A percentile compares a stretch with the other conserved stretches of the same genome.
Evolutionary conservation across 1,140 invertebrate genomes (phyloP).

Genomic region (Gonioctena quinquepunctata): DNA sequence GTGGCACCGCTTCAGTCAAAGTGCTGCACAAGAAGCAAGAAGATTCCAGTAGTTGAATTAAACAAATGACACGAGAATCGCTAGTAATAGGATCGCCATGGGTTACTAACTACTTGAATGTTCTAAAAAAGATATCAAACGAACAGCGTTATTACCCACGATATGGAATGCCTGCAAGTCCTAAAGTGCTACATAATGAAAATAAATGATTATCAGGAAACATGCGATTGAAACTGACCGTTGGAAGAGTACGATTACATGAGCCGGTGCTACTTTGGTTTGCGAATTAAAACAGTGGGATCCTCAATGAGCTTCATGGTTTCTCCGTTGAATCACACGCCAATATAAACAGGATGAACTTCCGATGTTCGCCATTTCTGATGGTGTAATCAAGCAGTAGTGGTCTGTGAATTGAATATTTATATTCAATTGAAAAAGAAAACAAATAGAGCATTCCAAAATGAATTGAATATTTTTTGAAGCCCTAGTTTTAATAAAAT

Average conservation of each 20-base stretch:
- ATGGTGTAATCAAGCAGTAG: too few relatives aligned
- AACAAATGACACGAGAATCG: slow-evolving; percentile 20
- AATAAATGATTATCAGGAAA: neutral
- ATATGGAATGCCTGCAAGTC: neutral
- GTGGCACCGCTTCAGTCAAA: too few relatives aligned
- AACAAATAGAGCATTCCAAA: too few relatives aligned
- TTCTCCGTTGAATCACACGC: too few relatives aligned
- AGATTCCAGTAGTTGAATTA: neutral
- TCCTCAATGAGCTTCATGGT: neutral
- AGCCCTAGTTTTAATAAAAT: too few relatives aligned
- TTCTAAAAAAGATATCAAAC: neutral
- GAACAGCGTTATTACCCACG: neutral
- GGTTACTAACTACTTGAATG: slow-evolving; percentile 15
- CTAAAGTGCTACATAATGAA: slow-evolving; percentile 7
- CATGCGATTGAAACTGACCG: neutral
- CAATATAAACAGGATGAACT: too few relatives aligned
- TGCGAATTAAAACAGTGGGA: neutral
- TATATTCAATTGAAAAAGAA: too few relatives aligned
- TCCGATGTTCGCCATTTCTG: too few relatives aligned
- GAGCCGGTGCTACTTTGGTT: neutral
- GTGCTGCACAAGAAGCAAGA: neutral
- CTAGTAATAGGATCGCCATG: slow-evolving; percentile 23
- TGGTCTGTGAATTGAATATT: too few relatives aligned
- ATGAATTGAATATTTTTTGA: too few relatives aligned
- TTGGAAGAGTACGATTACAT: neutral